Evolutionary conservation across 2,888 invertebrate species (phyloP).

Genomic region (Onchidella celtica): DNA sequence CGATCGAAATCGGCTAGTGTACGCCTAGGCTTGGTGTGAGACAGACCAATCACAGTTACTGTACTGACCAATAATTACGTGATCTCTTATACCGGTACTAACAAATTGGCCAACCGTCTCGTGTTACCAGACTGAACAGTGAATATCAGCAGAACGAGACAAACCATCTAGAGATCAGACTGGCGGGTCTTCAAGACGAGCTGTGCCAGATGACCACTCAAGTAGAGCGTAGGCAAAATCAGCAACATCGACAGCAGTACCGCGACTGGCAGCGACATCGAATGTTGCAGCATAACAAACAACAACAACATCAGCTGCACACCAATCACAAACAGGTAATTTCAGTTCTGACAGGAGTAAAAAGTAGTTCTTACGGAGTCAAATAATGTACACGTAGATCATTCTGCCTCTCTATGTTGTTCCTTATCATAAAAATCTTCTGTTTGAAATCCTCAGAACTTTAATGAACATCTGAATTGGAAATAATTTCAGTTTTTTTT

Average conservation of each 20-base stretch:
- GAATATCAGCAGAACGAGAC: not conserved
- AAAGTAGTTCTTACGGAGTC: too few relatives aligned
- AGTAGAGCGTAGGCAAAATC: not conserved
- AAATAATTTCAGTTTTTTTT: too few relatives aligned
- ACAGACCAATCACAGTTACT: not conserved
- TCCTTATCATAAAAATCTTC: too few relatives aligned
- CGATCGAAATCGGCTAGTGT: too few relatives aligned
- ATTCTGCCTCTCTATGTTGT: too few relatives aligned
- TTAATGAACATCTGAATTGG: too few relatives aligned
- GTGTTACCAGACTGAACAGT: slow-evolving; percentile 3
- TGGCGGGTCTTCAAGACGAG: not conserved
- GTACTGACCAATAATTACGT: too few relatives aligned
- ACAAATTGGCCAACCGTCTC: not conserved
- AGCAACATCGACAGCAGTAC: slow-evolving; percentile 32
- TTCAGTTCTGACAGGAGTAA: too few relatives aligned
- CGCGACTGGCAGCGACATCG: slow-evolving; percentile 30
- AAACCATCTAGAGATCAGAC: not conserved
- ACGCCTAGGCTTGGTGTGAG: too few relatives aligned
- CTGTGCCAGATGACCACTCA: slow-evolving; percentile 5
- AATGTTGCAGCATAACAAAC: slow-evolving; percentile 1
- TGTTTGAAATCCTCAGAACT: too few relatives aligned
- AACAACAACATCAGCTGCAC: not conserved
- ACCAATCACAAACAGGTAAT: too few relatives aligned
- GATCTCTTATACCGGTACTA: not conserved
- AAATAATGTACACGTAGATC: too few relatives aligned